These are phyloP conservation scores for Eospalax fontanierii DNA, from an alignment of 2,797 vertebrate genomes.

Conservation along the genomic window DNA sequence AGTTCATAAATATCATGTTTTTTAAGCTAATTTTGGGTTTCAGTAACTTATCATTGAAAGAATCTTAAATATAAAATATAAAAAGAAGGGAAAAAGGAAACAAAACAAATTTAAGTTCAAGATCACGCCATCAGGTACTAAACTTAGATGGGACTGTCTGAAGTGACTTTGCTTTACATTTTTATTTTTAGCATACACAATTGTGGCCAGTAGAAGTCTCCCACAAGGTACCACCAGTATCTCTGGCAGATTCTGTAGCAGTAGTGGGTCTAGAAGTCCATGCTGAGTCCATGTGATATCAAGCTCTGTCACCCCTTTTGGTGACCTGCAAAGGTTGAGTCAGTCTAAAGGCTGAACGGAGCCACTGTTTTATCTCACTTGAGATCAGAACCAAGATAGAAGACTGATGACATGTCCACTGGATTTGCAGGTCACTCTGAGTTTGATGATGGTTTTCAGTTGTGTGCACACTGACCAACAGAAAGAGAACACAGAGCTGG, in stretches of 20 bases:
- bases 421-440: not conserved
- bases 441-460: slow-evolving; percentile 10
- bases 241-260: not conserved
- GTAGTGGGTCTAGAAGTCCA: not conserved
- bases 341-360: slow-evolving; percentile 17
- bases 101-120: not conserved
- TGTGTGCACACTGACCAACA: not conserved
- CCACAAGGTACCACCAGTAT: not conserved
- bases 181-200: not conserved
- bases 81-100: slow-evolving; percentile 23
- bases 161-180: not conserved
- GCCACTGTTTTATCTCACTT: slow-evolving; percentile 8
- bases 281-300: not conserved
- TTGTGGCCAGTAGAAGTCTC: not conserved
- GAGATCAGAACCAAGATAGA: not conserved
- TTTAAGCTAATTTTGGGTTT: not conserved
- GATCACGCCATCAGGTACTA: not conserved
- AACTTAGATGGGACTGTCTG: not conserved
- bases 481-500: slow-evolving; percentile 1
- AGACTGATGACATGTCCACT: not conserved
- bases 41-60: not conserved
- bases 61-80: slow-evolving; percentile 11
- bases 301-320: not conserved
- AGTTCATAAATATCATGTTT: not conserved
- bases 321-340: not conserved